Conservation (phyloP, 2,797 vertebrate species). For the Periparus ater region DNA sequence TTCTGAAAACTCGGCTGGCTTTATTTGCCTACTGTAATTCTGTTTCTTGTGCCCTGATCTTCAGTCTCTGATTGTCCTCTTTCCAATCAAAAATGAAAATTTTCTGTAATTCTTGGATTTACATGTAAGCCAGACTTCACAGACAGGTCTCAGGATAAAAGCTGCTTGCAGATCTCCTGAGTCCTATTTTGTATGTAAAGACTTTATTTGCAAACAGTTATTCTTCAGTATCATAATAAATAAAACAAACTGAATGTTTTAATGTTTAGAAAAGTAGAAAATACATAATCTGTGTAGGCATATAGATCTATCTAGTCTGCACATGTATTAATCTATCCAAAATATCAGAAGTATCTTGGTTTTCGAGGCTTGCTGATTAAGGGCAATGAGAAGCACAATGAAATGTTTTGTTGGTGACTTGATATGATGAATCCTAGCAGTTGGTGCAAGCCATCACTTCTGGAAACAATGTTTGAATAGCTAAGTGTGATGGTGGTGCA, state of each 20-base stretch:
- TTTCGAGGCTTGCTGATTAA: not conserved
- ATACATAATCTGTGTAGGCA: not conserved
- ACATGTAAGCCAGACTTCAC: not conserved
- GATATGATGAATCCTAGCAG: not conserved
- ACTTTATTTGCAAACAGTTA: not conserved
- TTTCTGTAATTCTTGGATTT: not conserved
- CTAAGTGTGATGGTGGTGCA: not conserved
- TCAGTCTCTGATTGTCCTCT: not conserved
- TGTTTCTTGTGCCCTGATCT: not conserved
- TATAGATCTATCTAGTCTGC: not conserved
- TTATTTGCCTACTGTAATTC: not conserved
- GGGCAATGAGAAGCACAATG: not conserved
- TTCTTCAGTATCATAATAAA: not conserved
- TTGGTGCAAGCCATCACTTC: not conserved
- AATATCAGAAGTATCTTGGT: not conserved
- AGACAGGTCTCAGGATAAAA: not conserved
- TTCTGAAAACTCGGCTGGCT: not conserved
- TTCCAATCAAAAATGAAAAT: not conserved
- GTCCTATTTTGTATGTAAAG: not conserved
- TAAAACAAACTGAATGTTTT: not conserved
- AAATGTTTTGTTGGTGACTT: not conserved
- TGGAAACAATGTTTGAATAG: not conserved
- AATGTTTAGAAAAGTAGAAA: not conserved
- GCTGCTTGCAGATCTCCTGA: not conserved
- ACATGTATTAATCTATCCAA: not conserved